Percentiles rank a stretch among this genome's conserved stretches.
These are phyloP conservation scores for Phortica okadai DNA, from an alignment of 2,888 invertebrate species.

Conservation along the genomic window DNA sequence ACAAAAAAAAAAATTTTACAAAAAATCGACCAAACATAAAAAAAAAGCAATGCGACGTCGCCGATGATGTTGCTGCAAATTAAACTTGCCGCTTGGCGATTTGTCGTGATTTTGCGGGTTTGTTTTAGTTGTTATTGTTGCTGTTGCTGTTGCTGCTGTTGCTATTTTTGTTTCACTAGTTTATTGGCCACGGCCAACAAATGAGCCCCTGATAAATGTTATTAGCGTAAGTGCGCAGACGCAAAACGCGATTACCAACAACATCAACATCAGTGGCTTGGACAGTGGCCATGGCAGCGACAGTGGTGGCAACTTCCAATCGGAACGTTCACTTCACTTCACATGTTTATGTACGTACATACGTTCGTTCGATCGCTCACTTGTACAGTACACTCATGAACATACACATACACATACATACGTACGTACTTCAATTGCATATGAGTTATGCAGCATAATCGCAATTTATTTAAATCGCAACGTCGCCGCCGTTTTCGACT, in stretches of 20 bases:
- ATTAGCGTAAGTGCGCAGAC: conserved; percentile 60
- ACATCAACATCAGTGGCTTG: conserved; percentile 18
- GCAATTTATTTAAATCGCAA: conserved; percentile 67
- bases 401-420: too few species aligned
- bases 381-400: not conserved
- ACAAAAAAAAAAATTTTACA: not conserved
- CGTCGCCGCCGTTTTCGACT: conserved; percentile 23
- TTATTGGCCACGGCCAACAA: conserved; percentile 64
- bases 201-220: conserved; percentile 69
- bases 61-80: conserved; percentile 12
- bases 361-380: not conserved
- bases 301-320: not conserved
- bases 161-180: conserved; percentile 39
- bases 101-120: not conserved
- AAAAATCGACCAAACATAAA: not conserved
- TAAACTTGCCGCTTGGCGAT: conserved; percentile 21
- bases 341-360: not conserved
- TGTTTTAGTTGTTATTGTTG: not conserved
- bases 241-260: conserved; percentile 10
- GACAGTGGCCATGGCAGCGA: conserved; percentile 46
- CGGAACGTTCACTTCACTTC: not conserved
- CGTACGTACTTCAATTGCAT: conserved; percentile 11
- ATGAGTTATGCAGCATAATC: conserved; percentile 66
- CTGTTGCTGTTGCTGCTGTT: not conserved
- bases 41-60: not conserved